phyloP scores from a whole-genome alignment of 2,797 vertebrate genomes.

The Rhinichthys osculus region DNA sequence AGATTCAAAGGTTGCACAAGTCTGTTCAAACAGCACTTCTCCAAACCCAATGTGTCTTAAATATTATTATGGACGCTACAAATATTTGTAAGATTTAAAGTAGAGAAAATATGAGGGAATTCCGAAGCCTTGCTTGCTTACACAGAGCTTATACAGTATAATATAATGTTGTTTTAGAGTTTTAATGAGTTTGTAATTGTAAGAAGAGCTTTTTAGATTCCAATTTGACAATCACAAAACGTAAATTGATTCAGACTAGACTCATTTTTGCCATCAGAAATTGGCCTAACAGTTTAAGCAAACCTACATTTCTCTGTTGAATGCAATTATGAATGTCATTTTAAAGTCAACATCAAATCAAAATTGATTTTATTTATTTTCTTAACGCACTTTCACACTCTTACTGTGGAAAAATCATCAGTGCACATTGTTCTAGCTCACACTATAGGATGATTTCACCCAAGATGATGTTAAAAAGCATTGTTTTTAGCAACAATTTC shows the following conservation, averaged over 20 bases:
- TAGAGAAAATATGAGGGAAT: not conserved
- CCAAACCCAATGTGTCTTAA: not conserved
- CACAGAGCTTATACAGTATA: constrained; percentile 3
- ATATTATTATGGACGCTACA: not conserved
- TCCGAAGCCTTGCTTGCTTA: not conserved
- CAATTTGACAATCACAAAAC: not conserved
- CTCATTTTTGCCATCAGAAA: not conserved
- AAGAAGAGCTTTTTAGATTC: constrained; percentile 2
- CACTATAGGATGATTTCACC: not conserved
- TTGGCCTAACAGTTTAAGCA: not conserved
- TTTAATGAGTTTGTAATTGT: not conserved
- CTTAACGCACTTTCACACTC: not conserved
- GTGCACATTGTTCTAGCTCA: not conserved
- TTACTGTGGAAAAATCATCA: not conserved
- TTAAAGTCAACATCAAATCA: not conserved
- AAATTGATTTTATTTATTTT: not conserved
- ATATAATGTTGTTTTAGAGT: constrained; percentile 13
- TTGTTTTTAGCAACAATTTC: not conserved
- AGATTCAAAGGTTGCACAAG: not conserved
- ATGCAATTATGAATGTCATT: not conserved
- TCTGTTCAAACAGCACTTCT: not conserved
- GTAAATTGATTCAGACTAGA: not conserved
- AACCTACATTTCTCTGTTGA: not conserved
- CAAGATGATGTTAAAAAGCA: not conserved
- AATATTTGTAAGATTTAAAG: not conserved